Percentiles rank a stretch among this genome's conserved stretches.
Evolutionary conservation across 1,140 invertebrate species (phyloP).

Genomic region (Drosophila setifemur): DNA sequence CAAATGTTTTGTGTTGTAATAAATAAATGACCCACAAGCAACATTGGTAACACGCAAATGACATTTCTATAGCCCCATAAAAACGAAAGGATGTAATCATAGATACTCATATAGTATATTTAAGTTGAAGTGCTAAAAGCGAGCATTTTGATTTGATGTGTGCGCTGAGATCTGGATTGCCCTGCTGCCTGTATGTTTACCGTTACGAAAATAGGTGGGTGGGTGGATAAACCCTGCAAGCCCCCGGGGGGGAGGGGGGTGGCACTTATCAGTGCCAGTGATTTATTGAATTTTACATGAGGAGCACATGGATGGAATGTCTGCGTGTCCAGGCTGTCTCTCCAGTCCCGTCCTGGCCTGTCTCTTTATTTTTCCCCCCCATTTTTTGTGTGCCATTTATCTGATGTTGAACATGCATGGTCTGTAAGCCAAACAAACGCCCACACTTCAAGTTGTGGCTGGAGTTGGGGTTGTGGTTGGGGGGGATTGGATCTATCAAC

Average conservation of each 20-base stretch:
- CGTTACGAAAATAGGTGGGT: conserved; percentile 58
- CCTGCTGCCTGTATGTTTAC: conserved; percentile 20
- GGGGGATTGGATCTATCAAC: conserved; percentile 48
- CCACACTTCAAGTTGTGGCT: conserved; percentile 55
- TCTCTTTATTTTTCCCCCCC: conserved; percentile 13
- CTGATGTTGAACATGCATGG: conserved; percentile 78
- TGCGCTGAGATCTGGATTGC: conserved; percentile 5
- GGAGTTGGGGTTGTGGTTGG: background rate
- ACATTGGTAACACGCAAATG: conserved; percentile 51
- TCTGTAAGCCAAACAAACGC: conserved; percentile 69
- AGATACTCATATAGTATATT: conserved; percentile 41
- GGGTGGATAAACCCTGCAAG: conserved; percentile 29
- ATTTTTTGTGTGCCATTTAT: conserved; percentile 70
- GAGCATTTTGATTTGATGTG: conserved; percentile 64
- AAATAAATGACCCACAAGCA: conserved; percentile 39
- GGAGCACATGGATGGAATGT: conserved; percentile 46
- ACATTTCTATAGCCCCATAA: conserved; percentile 28
- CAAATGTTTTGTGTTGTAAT: conserved; percentile 68
- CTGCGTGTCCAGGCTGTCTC: conserved; percentile 59
- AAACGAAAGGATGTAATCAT: conserved; percentile 7
- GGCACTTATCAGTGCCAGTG: conserved; percentile 61
- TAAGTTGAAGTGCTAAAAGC: conserved; percentile 71
- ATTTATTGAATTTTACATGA: conserved; percentile 81
- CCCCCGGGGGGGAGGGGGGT: no score
- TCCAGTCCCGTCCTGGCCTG: no score